These are phyloP conservation scores for Drosophila subpulchrella DNA, from an alignment of 1,140 invertebrate genomes.

Conservation along the genomic window DNA sequence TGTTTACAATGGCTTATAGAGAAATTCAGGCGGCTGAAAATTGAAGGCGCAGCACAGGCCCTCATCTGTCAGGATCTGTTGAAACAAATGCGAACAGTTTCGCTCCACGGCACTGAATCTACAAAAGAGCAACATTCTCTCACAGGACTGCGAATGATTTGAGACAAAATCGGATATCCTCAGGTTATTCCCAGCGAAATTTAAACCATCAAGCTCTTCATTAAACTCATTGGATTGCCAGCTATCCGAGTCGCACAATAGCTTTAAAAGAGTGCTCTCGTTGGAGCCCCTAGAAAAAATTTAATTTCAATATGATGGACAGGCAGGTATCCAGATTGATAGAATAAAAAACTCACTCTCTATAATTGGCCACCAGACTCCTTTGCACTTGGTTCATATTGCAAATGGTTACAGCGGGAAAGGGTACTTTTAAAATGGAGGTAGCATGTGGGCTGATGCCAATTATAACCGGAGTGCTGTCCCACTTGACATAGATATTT, in stretches of 20 bases:
- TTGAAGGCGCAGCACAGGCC: conserved; percentile 94
- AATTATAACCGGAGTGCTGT: conserved; percentile 89
- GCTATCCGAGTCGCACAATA: conserved; percentile 46
- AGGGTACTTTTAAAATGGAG: conserved; percentile 88
- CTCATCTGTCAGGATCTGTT: conserved; percentile 91
- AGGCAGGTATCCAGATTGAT: no score
- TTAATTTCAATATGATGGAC: not conserved
- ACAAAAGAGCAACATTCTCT: conserved; percentile 89
- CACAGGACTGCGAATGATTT: conserved; percentile 87
- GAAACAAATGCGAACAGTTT: conserved; percentile 89
- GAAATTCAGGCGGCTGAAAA: conserved; percentile 87
- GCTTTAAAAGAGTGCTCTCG: conserved; percentile 51
- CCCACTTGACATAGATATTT: conserved; percentile 90
- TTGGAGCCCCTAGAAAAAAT: conserved; percentile 42
- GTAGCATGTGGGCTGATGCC: conserved; percentile 88
- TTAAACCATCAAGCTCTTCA: conserved; percentile 4
- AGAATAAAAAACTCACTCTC: conserved; percentile 36
- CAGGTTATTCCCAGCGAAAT: conserved; percentile 37
- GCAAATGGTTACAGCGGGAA: conserved; percentile 92
- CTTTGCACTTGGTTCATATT: conserved; percentile 92
- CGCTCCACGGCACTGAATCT: conserved; percentile 86
- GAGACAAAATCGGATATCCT: conserved; percentile 58
- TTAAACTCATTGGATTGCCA: conserved; percentile 5
- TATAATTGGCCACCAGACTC: conserved; percentile 74
- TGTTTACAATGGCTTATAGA: conserved; percentile 86